A percentile compares a stretch with the other conserved stretches of the same genome.
Conservation (phyloP, 2,113 vertebrate genomes). For the Silurus asotus region DNA sequence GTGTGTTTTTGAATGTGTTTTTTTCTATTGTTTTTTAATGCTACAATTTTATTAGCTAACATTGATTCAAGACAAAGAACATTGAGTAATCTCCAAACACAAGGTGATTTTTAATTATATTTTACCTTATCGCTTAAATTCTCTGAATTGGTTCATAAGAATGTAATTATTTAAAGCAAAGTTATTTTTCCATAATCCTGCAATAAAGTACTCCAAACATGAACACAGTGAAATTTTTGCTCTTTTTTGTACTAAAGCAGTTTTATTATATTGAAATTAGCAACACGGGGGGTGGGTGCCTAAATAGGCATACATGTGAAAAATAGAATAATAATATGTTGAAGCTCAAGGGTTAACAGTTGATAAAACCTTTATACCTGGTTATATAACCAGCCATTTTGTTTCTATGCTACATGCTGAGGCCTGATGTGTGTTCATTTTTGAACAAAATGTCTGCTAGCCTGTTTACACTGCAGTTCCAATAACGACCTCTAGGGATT, state of each 20-base stretch:
- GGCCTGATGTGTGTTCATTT: neutral
- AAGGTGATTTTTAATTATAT: neutral
- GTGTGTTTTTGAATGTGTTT: too few species aligned
- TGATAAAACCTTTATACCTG: neutral
- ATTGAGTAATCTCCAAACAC: neutral
- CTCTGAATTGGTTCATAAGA: neutral
- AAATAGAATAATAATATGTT: neutral
- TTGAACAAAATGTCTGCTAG: constrained; percentile 58
- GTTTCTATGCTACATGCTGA: constrained; percentile 49
- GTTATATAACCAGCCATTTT: constrained; percentile 72
- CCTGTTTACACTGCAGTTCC: constrained; percentile 58
- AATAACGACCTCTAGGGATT: constrained; percentile 61
- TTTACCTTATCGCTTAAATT: neutral
- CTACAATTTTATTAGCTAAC: too few species aligned
- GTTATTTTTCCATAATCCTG: neutral
- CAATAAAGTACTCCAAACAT: neutral
- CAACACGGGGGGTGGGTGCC: neutral
- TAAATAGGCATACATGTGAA: neutral
- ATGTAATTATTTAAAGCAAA: neutral
- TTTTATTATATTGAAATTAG: neutral
- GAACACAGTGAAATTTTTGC: neutral
- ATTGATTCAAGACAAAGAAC: too few species aligned
- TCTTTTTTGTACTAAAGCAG: neutral
- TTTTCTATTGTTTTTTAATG: too few species aligned
- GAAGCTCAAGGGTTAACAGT: neutral